Conservation (phyloP, 2,113 vertebrate species). For the Orycteropus afer region DNA sequence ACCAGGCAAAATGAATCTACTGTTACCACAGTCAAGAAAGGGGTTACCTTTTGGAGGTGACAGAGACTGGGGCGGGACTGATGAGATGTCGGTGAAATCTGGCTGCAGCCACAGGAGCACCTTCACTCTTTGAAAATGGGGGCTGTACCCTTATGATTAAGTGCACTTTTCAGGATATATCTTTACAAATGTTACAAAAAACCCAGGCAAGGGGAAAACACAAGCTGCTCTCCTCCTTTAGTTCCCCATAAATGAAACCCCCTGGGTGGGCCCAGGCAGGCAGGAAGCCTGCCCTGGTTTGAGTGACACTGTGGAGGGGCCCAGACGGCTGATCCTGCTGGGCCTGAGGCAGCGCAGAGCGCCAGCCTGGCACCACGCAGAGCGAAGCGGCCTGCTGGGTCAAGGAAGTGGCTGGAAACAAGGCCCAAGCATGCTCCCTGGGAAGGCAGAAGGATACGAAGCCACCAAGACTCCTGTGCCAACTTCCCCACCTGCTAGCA, state of each 20-base stretch:
- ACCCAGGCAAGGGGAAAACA: not conserved
- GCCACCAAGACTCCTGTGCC: not conserved
- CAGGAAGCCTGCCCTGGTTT: not conserved
- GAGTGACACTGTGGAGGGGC: too few relatives aligned
- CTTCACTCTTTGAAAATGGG: not conserved
- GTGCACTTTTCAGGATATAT: not conserved
- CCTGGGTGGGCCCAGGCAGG: not conserved
- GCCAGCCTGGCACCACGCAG: not conserved
- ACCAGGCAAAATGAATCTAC: not conserved
- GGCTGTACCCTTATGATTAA: not conserved
- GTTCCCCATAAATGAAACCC: not conserved
- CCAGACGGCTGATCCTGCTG: not conserved
- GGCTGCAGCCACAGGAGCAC: too few relatives aligned
- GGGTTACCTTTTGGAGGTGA: not conserved
- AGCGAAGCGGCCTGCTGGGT: conserved; percentile 4
- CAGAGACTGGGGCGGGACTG: not conserved
- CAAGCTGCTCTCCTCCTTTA: not conserved
- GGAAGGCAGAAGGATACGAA: conserved; percentile 21
- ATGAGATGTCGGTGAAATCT: too few relatives aligned
- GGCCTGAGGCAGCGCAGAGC: not conserved
- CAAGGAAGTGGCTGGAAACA: not conserved
- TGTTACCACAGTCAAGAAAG: not conserved
- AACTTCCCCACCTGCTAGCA: conserved; percentile 62
- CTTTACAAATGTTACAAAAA: not conserved
- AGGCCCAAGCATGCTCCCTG: not conserved